Evolutionary conservation across 1,140 invertebrate genomes (phyloP), one percentile per base, ranked within the genome.

Genomic region (Drosophila melanica): DNA sequence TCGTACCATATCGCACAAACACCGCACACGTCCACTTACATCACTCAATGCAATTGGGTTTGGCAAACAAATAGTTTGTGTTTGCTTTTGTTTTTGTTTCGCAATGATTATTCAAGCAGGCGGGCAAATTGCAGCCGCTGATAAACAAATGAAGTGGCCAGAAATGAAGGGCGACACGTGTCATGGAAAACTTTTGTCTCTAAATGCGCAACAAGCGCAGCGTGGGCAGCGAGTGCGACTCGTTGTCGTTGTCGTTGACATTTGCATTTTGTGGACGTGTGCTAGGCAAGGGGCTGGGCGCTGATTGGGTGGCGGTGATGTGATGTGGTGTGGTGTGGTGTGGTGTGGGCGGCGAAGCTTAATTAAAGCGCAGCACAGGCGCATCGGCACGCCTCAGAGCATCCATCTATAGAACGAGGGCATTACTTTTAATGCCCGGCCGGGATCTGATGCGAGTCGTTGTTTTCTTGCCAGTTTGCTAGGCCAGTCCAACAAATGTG

Each of bases 311-410:
- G 48, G 27, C n/a, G 27, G 8, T 18, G n/a, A 14, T 18, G 30
- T 14, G 27, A 8, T 9, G 50, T 37, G 50, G 30, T 23, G 20
- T 20, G 20, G 30, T 23, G 20, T 20, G 20, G 4, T 16, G 30
- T 14, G 4, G 30, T 9, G 50, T 53, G 50, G 50, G 51, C 47
- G 69, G 23, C 18, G 20, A 50, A 27, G 76, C 80, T 87, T 89
- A 87, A 87, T 87, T 87, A 80, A 89, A 79, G 84, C 79, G 66
- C 64, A 81, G 70, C 68, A 80, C 64, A 62, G 47, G 37, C 47
- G 74, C 79, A 62, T 54, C 47, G 82, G 75, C 82, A 87, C 81
- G 78, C 81, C 81, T 87, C 75, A 18, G 41, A 74, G 59, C 4
- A 51, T 14, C 39, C 35, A 58, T 30, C 62, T 58, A 45, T 14